Percentiles rank a stretch among this genome's conserved stretches.
phyloP scores from a whole-genome alignment of 2,888 invertebrate species.

The Pteria penguin region DNA sequence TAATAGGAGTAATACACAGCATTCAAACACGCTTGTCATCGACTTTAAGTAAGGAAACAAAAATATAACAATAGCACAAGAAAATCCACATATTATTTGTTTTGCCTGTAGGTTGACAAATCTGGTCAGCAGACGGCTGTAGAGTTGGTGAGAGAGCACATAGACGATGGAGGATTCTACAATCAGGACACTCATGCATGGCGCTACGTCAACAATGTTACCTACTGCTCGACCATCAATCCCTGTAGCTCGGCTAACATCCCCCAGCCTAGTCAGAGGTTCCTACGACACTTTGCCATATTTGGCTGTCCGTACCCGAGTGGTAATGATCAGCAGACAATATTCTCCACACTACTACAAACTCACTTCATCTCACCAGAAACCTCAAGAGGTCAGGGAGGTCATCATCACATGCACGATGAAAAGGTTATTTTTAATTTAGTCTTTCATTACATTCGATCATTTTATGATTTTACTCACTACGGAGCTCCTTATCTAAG shows the following conservation, averaged over 20 bases:
- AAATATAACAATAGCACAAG: too few relatives aligned
- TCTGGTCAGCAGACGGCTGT: slow-evolving; percentile 77
- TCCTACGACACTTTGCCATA: slow-evolving; percentile 78
- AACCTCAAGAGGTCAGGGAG: slow-evolving; percentile 49
- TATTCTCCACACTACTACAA: slow-evolving; percentile 74
- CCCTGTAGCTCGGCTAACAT: slow-evolving; percentile 69
- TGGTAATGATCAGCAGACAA: slow-evolving; percentile 69
- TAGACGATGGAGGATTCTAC: slow-evolving; percentile 79
- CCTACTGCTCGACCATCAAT: slow-evolving; percentile 78
- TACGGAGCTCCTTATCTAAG: too few relatives aligned
- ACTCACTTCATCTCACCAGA: slow-evolving; percentile 77
- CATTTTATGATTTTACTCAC: background rate
- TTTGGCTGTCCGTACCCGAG: slow-evolving; percentile 76
- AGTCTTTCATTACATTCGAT: background rate
- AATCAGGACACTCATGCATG: slow-evolving; percentile 73
- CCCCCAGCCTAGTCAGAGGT: slow-evolving; percentile 73
- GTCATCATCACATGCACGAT: slow-evolving; percentile 69
- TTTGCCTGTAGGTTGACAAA: slow-evolving; percentile 77
- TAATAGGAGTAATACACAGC: too few relatives aligned
- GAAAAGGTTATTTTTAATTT: slow-evolving; percentile 66
- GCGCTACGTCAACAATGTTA: slow-evolving; percentile 78
- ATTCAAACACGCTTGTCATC: too few relatives aligned
- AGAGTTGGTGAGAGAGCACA: slow-evolving; percentile 78
- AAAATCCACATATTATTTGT: too few relatives aligned
- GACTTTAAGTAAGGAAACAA: too few relatives aligned